phyloP scores from a whole-genome alignment of 2,797 vertebrate species.

The Paguma larvata region DNA sequence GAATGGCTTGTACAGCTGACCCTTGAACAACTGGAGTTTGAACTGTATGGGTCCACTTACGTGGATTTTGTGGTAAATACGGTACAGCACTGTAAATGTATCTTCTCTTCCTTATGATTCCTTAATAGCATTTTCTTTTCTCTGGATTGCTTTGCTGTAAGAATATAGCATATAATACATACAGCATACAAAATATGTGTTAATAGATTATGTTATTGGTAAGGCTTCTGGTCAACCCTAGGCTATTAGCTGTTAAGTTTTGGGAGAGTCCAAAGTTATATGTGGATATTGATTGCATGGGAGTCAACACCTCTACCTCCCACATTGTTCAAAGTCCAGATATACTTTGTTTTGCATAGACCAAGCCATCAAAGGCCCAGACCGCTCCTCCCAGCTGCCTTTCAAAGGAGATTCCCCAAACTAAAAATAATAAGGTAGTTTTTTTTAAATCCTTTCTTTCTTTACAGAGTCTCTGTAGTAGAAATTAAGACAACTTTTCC shows the following conservation, averaged over 20 bases:
- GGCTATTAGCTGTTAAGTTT: neutral
- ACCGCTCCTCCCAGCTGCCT: neutral
- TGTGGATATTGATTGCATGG: neutral
- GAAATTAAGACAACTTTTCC: neutral
- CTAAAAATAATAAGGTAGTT: neutral
- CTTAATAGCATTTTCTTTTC: neutral
- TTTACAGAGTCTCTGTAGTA: neutral
- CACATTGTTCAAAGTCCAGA: neutral
- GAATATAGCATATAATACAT: neutral
- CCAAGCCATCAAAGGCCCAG: neutral
- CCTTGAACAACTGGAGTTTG: neutral
- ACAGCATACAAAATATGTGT: neutral
- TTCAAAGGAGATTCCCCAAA: neutral
- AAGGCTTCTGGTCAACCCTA: neutral
- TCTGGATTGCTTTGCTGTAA: neutral
- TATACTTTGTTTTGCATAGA: neutral
- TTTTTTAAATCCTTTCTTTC: neutral
- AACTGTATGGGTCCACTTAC: neutral
- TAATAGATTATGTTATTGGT: neutral
- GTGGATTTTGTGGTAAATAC: neutral
- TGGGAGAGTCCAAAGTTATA: neutral
- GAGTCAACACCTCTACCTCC: neutral
- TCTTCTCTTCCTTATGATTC: neutral
- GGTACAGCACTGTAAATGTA: neutral
- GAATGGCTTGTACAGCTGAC: neutral